Percentiles rank a stretch among this genome's conserved stretches.
phyloP scores from a whole-genome alignment of 2,113 vertebrate species.

The Sapayoa aenigma region DNA sequence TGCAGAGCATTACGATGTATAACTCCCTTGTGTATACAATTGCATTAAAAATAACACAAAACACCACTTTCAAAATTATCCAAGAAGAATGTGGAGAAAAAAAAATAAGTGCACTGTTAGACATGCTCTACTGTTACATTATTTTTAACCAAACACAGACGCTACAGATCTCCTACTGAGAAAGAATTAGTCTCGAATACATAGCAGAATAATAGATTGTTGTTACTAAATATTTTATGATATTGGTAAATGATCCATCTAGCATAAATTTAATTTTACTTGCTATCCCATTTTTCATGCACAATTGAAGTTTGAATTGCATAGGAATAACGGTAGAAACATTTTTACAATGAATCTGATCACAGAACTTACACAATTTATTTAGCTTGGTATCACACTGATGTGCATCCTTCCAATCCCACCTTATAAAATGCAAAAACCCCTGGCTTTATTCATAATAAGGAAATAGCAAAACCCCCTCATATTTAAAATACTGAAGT shows the following conservation, averaged over 20 bases:
- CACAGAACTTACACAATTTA: slow-evolving; percentile 48
- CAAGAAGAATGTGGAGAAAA: neutral
- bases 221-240: slow-evolving; percentile 62
- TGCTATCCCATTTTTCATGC: slow-evolving; percentile 45
- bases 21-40: neutral
- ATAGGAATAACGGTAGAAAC: slow-evolving; percentile 32
- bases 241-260: slow-evolving; percentile 35
- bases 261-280: slow-evolving; percentile 54
- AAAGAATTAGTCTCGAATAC: slow-evolving; percentile 49
- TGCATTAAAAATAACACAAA: neutral
- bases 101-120: neutral
- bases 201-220: slow-evolving; percentile 32
- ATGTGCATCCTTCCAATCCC: slow-evolving; percentile 50
- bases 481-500: slow-evolving; percentile 59
- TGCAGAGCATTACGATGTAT: neutral
- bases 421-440: slow-evolving; percentile 19
- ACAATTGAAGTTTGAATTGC: slow-evolving; percentile 57
- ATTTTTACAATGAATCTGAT: slow-evolving; percentile 48
- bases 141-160: slow-evolving; percentile 36
- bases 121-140: neutral
- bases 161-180: neutral
- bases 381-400: slow-evolving; percentile 30
- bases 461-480: slow-evolving; percentile 39
- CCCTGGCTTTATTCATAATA: slow-evolving; percentile 33
- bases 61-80: neutral